phyloP scores from a whole-genome alignment of 2,113 vertebrate genomes.

The Sclerurus mexicanus region DNA sequence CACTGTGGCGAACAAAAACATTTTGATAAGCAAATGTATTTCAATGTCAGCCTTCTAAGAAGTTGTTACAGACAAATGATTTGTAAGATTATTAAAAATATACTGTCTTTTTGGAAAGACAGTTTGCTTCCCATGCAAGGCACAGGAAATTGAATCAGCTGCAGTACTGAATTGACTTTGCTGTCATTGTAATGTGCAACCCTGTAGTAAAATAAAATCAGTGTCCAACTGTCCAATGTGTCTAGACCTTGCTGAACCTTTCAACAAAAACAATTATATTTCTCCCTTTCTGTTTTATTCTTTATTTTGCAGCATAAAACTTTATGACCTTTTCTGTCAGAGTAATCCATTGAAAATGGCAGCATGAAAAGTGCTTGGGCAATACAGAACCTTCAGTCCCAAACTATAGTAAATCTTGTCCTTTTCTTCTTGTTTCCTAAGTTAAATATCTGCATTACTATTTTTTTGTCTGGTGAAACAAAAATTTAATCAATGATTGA shows the following conservation, averaged over 20 bases:
- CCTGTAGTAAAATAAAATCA: slow-evolving; percentile 21
- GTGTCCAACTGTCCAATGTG: background rate
- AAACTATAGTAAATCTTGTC: background rate
- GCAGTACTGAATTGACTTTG: background rate
- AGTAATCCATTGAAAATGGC: slow-evolving; percentile 9
- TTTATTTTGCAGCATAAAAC: slow-evolving; percentile 28
- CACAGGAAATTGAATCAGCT: slow-evolving; percentile 1
- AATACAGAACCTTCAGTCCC: background rate
- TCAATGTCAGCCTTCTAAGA: slow-evolving; percentile 2
- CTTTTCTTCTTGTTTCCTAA: background rate
- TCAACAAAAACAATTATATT: slow-evolving; percentile 43
- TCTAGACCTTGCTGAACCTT: slow-evolving; percentile 37
- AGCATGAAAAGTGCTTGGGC: background rate
- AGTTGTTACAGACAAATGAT: slow-evolving; percentile 7
- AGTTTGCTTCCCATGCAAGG: background rate
- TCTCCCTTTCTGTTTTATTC: slow-evolving; percentile 18
- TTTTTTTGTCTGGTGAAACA: background rate
- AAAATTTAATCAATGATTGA: background rate
- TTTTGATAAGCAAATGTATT: slow-evolving; percentile 44
- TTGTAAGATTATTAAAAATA: slow-evolving; percentile 27
- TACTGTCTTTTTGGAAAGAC: background rate
- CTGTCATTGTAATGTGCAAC: background rate
- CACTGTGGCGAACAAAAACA: slow-evolving; percentile 20
- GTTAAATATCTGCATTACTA: background rate
- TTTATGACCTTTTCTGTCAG: slow-evolving; percentile 38